Evolutionary conservation across 2,888 invertebrate species (phyloP).

Genomic region (Hirtodrosophila confusa): DNA sequence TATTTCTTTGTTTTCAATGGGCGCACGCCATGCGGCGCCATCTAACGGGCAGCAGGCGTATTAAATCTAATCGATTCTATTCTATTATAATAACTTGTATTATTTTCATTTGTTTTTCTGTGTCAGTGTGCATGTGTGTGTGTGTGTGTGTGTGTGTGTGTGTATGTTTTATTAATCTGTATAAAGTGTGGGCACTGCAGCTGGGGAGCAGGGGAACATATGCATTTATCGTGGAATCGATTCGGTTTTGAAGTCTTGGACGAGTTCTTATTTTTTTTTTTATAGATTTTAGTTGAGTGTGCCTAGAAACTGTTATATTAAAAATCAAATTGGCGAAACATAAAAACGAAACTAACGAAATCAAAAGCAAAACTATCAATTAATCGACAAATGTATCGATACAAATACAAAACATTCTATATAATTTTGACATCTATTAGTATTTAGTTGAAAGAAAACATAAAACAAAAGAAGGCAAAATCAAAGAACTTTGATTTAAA

Average conservation of each 20-base stretch:
- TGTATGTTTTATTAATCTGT: slow-evolving; percentile 21
- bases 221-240: slow-evolving; percentile 30
- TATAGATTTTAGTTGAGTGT: slow-evolving; percentile 33
- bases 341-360: slow-evolving; percentile 6
- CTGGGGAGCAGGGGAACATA: slow-evolving; percentile 1
- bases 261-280: slow-evolving; percentile 11
- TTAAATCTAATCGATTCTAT: slow-evolving; percentile 15
- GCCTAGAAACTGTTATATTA: slow-evolving; percentile 33
- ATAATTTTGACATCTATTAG: slow-evolving; percentile 27
- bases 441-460: slow-evolving; percentile 23
- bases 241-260: slow-evolving; percentile 22
- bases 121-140: slow-evolving; percentile 8
- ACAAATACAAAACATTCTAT: slow-evolving; percentile 53
- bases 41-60: slow-evolving; percentile 14
- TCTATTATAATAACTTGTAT: slow-evolving; percentile 30
- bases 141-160: slow-evolving; percentile 5
- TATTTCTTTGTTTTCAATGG: slow-evolving; percentile 37
- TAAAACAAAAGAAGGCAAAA: slow-evolving; percentile 1
- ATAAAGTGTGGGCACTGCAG: slow-evolving; percentile 14
- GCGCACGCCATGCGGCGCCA: slow-evolving; percentile 21
- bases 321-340: slow-evolving; percentile 20
- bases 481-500: slow-evolving; percentile 55
- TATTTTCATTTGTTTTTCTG: slow-evolving; percentile 20
- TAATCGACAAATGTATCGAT: slow-evolving; percentile 32
- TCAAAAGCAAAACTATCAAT: slow-evolving; percentile 13